phyloP scores from a whole-genome alignment of 2,797 vertebrate species.

The Gymnoscopelus microlampas region DNA sequence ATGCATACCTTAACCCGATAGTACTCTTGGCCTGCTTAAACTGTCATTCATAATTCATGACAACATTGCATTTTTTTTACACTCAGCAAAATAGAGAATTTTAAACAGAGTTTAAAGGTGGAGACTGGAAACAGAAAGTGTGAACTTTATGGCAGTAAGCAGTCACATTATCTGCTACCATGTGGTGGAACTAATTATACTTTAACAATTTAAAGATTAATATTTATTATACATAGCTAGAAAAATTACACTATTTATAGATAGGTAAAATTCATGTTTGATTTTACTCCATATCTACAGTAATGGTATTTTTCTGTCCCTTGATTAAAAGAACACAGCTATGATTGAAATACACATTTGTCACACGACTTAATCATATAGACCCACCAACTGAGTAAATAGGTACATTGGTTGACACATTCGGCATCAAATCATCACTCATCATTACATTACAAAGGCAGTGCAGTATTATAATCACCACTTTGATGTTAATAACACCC shows the following conservation, averaged over 20 bases:
- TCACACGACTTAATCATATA: neutral
- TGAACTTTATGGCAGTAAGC: constrained; percentile 7
- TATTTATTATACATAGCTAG: no score
- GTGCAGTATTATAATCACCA: constrained; percentile 42
- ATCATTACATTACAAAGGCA: constrained; percentile 58
- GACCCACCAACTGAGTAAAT: no score
- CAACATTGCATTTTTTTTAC: constrained; percentile 38
- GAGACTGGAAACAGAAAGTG: constrained; percentile 30
- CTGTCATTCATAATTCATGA: constrained; percentile 65
- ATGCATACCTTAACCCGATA: constrained; percentile 34
- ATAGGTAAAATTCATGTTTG: no score
- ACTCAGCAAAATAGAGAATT: constrained; percentile 46
- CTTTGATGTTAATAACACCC: constrained; percentile 68
- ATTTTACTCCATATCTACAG: no score
- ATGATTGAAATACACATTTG: neutral
- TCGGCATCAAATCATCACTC: constrained; percentile 26
- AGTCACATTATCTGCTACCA: neutral
- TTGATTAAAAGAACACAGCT: no score
- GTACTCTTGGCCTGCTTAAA: constrained; percentile 36
- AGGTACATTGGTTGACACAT: no score
- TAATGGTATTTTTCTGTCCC: no score
- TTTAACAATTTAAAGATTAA: no score
- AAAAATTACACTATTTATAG: no score
- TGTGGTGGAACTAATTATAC: no score
- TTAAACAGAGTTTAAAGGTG: constrained; percentile 47